A percentile compares a stretch with the other conserved stretches of the same genome.
Evolutionary conservation across 2,888 invertebrate species (phyloP).

Genomic region (Cyrtodaria siliqua): DNA sequence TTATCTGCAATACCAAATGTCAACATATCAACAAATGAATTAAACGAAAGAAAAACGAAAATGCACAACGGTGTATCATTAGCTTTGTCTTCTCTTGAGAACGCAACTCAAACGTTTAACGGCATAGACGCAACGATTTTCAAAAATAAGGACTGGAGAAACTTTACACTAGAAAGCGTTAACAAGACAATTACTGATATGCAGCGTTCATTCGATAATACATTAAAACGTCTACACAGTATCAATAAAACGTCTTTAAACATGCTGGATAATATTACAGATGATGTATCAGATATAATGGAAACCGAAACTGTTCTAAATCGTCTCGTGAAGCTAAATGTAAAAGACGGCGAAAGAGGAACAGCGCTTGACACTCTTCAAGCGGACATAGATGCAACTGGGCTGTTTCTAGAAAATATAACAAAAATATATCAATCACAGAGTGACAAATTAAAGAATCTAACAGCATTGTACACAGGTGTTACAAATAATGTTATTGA

Average conservation of each 20-base stretch:
- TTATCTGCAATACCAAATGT: constrained; percentile 7
- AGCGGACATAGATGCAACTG: constrained; percentile 19
- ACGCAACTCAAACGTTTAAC: not conserved
- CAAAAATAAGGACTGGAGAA: too few species aligned
- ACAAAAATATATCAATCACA: constrained; percentile 12
- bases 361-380: not conserved
- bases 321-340: not conserved
- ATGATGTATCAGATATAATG: too few species aligned
- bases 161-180: too few species aligned
- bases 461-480: not conserved
- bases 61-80: too few species aligned
- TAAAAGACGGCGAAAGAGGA: not conserved
- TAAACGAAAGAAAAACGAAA: too few species aligned
- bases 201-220: not conserved
- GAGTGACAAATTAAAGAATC: constrained; percentile 6
- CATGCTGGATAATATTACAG: too few species aligned
- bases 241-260: too few species aligned
- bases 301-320: not conserved
- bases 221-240: too few species aligned
- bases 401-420: constrained; percentile 12
- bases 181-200: constrained; percentile 6
- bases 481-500: constrained; percentile 30
- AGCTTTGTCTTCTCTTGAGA: too few species aligned
- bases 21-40: not conserved
- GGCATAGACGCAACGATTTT: not conserved